Base-by-base conservation (phyloP, 64 coral and sea anemone genomes). In the Montipora capricornis region DNA sequence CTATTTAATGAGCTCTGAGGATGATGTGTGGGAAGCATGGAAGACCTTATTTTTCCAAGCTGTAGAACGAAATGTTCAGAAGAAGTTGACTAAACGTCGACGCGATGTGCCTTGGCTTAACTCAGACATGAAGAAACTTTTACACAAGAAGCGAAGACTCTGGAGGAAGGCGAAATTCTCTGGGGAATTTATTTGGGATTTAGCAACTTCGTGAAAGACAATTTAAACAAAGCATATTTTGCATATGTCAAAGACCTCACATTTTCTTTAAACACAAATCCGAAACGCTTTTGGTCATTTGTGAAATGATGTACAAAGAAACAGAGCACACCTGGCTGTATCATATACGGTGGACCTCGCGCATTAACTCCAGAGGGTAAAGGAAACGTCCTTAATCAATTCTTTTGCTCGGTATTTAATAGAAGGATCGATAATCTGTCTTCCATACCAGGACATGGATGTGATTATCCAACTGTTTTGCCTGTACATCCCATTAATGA, bases 121-220 rank as follows among this genome's bases (percentile, higher is more conserved):
- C 29, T 75, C 73, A 75, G 73, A 75, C 5, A 26, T 37, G 73
- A 75, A 75, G 73, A 75, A 75, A 75, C 73, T 75, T 75, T 26
- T 75, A 26, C 73, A 37, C 73, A 75, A 75, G 73, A 75, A 75
- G 73, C 73, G 20, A 75, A 75, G 73, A 20, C 73, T 75, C 73
- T 75, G 73, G 20, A 75, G 20, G 73, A 75, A 75, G 20, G 73
- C 73, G 73, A 37, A 75, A 75, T 75, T 75, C 73, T 75, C 73
- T 24, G 73, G 73, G 73, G 73, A 75, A 75, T 6, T 20, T 37
- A 75, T 75, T 0, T 26, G 13, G 13, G 13, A 26, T 29, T 75
- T 75, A 75, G 73, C n/a, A 75, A 75, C 73, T 75, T 75, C n/a
- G 73, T 22, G 73, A 75, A 75, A 75, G 73, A 75, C 20, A 75